These are phyloP conservation scores for Panagrolaimus sp. DNA, from an alignment of 1,140 invertebrate genomes.

Conservation along the genomic window DNA sequence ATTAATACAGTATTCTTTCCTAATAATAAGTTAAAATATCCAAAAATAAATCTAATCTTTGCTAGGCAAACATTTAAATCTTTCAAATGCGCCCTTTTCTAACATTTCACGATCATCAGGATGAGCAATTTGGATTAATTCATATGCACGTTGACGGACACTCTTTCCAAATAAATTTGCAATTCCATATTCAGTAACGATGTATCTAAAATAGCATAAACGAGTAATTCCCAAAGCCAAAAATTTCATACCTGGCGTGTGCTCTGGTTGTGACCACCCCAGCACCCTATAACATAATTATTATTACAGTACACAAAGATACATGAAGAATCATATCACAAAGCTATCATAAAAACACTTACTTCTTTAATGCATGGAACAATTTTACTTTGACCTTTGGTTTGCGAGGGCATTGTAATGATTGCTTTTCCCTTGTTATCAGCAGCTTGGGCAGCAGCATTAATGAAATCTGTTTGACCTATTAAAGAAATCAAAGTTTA, in stretches of 20 bases:
- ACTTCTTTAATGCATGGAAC: conserved; percentile 77
- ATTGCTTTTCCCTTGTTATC: conserved; percentile 86
- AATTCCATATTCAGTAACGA: conserved; percentile 87
- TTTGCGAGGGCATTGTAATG: conserved; percentile 80
- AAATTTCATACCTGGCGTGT: conserved; percentile 80
- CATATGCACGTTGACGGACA: conserved; percentile 78
- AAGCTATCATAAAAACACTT: conserved; percentile 65
- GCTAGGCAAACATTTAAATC: conserved; percentile 78
- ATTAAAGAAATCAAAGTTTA: conserved; percentile 65
- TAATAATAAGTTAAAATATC: no score
- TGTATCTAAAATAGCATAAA: conserved; percentile 64
- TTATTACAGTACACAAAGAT: neutral
- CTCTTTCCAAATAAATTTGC: conserved; percentile 83
- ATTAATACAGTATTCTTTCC: no score
- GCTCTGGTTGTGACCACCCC: conserved; percentile 86
- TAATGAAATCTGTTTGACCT: conserved; percentile 90
- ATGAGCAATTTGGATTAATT: conserved; percentile 81
- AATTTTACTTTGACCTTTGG: conserved; percentile 83
- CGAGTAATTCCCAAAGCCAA: neutral
- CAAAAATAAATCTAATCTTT: neutral
- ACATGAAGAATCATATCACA: conserved; percentile 18
- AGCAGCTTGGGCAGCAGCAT: conserved; percentile 79
- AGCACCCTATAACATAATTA: conserved; percentile 67
- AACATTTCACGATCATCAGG: conserved; percentile 77
- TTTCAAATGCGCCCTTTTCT: conserved; percentile 80